A percentile compares a stretch with the other conserved stretches of the same genome.
phyloP scores from a whole-genome alignment of 2,888 invertebrate species.

The Eulithis prunata region DNA sequence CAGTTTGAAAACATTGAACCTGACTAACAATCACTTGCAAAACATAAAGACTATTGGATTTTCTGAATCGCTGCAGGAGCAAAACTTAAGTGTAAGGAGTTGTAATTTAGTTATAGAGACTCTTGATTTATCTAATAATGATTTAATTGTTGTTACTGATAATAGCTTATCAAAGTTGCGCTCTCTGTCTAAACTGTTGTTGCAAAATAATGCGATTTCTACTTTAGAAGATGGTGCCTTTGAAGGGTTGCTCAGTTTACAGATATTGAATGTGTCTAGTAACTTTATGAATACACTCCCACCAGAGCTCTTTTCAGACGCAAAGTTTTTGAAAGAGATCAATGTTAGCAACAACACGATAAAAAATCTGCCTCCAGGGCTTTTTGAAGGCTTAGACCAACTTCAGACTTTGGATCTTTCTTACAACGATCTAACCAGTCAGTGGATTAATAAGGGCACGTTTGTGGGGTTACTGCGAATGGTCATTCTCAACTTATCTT shows the following conservation, averaged over 20 bases:
- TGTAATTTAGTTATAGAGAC: constrained; percentile 88
- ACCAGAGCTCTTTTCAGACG: constrained; percentile 88
- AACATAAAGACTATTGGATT: constrained; percentile 90
- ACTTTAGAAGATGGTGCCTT: constrained; percentile 90
- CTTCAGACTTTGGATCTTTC: constrained; percentile 89
- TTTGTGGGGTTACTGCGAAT: constrained; percentile 89
- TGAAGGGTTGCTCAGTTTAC: constrained; percentile 86
- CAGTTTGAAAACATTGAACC: constrained; percentile 88
- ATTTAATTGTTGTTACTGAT: constrained; percentile 88
- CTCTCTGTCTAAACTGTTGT: constrained; percentile 86
- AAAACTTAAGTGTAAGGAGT: constrained; percentile 84
- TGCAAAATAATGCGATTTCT: constrained; percentile 91
- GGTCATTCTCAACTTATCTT: constrained; percentile 89
- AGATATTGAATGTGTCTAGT: constrained; percentile 90
- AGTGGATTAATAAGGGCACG: constrained; percentile 90
- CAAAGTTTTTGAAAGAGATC: constrained; percentile 87
- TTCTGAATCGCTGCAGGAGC: constrained; percentile 86
- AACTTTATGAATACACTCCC: constrained; percentile 91
- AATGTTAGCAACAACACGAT: constrained; percentile 91
- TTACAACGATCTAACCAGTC: constrained; percentile 88
- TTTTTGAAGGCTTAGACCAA: constrained; percentile 89
- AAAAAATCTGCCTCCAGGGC: constrained; percentile 88
- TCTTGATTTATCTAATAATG: constrained; percentile 90
- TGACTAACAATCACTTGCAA: constrained; percentile 91
- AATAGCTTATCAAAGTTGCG: constrained; percentile 88